Percentiles rank a stretch among this genome's conserved stretches.
These are phyloP conservation scores for Arctia plantaginis DNA, from an alignment of 2,888 invertebrate genomes.

Conservation along the genomic window DNA sequence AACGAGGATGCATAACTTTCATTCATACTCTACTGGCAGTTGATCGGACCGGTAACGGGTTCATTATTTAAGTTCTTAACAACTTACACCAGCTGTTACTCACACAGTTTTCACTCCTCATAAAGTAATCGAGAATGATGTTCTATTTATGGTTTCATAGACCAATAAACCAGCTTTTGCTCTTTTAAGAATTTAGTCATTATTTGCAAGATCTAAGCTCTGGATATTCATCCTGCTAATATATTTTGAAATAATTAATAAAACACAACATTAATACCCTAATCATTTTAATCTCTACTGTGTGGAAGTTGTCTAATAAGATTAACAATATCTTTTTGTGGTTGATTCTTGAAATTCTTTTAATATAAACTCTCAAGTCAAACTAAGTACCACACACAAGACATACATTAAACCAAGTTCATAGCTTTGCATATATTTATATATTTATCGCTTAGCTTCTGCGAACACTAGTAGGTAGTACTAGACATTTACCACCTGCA, in stretches of 20 bases:
- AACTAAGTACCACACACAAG: neutral
- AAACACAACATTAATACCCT: neutral
- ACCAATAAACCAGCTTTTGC: neutral
- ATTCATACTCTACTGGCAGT: neutral
- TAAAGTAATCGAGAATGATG: neutral
- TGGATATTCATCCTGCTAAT: neutral
- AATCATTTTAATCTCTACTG: neutral
- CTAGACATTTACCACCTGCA: slow-evolving; percentile 56
- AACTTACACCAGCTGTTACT: neutral
- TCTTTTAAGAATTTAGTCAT: neutral
- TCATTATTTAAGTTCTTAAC: neutral
- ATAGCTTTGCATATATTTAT: neutral
- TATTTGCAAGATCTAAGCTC: neutral
- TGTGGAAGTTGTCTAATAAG: neutral
- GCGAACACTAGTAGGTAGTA: slow-evolving; percentile 30
- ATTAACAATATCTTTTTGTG: neutral
- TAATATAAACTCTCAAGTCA: no score
- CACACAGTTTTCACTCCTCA: neutral
- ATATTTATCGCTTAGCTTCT: neutral
- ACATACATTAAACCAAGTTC: neutral
- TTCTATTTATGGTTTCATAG: neutral
- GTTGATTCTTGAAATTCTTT: no score
- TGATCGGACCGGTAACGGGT: neutral
- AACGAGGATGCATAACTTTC: neutral
- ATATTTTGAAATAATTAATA: neutral